These are phyloP conservation scores for Tromatobia lineatoria DNA, from an alignment of 2,888 invertebrate species.

Conservation along the genomic window DNA sequence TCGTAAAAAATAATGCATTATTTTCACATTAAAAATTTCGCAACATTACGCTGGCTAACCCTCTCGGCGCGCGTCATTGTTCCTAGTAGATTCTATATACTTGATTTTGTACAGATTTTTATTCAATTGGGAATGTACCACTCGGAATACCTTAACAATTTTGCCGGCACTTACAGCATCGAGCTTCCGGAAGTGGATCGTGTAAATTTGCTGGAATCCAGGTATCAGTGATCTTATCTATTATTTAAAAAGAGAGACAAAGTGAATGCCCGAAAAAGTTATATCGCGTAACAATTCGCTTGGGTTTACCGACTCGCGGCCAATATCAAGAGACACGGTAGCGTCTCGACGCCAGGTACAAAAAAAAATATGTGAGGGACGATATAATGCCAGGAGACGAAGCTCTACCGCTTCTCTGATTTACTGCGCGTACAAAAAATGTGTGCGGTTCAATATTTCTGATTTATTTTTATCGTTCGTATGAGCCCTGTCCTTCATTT, in stretches of 20 bases:
- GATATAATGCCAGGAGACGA: not conserved
- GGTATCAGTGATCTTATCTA: slow-evolving; percentile 1
- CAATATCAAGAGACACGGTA: not conserved
- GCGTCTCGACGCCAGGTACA: not conserved
- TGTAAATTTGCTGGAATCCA: not conserved
- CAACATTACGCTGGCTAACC: no score
- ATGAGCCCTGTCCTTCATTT: not conserved
- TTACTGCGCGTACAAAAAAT: slow-evolving; percentile 6
- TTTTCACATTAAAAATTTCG: not conserved
- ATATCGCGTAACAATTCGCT: no score
- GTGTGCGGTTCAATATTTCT: not conserved
- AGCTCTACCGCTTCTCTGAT: not conserved
- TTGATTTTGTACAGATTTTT: no score
- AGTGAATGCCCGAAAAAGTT: no score
- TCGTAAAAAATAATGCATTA: no score
- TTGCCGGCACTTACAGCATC: not conserved
- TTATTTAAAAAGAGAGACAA: not conserved
- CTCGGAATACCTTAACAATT: no score
- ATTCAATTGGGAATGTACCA: no score
- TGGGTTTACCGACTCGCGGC: no score
- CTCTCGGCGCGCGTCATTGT: no score
- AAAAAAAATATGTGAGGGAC: not conserved
- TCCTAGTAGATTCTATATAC: no score
- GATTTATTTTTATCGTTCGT: not conserved
- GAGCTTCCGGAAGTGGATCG: slow-evolving; percentile 3